These are phyloP conservation scores for Centroberyx gerrardi DNA, from an alignment of 2,797 vertebrate species.

Conservation along the genomic window DNA sequence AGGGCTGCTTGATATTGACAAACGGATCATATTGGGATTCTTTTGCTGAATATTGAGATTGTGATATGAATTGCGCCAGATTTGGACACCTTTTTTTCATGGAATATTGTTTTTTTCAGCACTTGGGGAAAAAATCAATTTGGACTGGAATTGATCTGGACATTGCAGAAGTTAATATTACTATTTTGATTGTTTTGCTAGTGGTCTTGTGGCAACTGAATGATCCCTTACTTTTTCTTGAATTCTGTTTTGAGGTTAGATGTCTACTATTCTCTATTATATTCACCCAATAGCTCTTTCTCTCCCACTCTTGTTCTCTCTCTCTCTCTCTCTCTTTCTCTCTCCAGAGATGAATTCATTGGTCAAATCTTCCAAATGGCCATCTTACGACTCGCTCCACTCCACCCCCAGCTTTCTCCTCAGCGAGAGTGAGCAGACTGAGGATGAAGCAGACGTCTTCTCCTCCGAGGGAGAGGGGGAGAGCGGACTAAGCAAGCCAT, in stretches of 20 bases:
- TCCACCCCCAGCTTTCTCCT: conserved; percentile 72
- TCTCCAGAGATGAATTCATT: conserved; percentile 79
- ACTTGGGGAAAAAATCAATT: too few relatives aligned
- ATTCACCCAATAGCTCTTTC: not conserved
- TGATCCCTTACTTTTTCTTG: not conserved
- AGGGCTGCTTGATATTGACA: not conserved
- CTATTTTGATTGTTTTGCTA: too few relatives aligned
- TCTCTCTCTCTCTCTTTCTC: not conserved
- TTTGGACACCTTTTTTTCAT: not conserved
- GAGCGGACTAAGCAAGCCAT: conserved; percentile 35
- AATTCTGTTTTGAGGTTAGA: not conserved
- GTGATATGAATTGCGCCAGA: not conserved
- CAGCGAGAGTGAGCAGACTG: conserved; percentile 82
- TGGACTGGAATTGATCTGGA: too few relatives aligned
- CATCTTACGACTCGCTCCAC: conserved; percentile 77
- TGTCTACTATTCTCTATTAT: not conserved
- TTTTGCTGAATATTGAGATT: not conserved
- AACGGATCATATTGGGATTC: not conserved
- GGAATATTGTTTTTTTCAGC: too few relatives aligned
- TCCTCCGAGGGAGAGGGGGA: conserved; percentile 77
- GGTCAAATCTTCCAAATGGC: conserved; percentile 77
- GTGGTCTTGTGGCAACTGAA: too few relatives aligned
- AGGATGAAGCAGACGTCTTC: conserved; percentile 82
- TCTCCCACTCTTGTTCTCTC: not conserved
- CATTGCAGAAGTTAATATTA: too few relatives aligned